These are phyloP conservation scores for Lepidotrigona ventralis DNA, from an alignment of 1,140 invertebrate genomes.

Conservation along the genomic window DNA sequence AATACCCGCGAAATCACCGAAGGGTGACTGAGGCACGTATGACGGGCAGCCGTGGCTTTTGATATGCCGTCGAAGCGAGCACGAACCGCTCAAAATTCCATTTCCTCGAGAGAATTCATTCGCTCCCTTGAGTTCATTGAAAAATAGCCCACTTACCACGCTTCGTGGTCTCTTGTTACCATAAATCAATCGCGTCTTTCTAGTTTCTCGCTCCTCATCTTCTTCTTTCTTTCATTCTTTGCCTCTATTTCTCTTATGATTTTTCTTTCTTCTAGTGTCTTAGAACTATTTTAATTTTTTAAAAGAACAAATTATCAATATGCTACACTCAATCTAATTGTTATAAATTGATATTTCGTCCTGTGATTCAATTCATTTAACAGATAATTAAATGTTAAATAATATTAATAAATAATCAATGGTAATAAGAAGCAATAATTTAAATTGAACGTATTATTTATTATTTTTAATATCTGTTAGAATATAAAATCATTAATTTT, in stretches of 20 bases:
- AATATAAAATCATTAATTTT: too few species aligned
- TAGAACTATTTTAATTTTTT: background rate
- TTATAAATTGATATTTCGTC: too few species aligned
- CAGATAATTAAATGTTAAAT: too few species aligned
- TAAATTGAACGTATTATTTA: too few species aligned
- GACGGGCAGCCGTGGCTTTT: constrained; percentile 64
- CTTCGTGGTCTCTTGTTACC: constrained; percentile 57
- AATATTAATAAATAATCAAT: too few species aligned
- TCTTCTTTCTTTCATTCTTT: background rate
- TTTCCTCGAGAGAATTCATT: constrained; percentile 63
- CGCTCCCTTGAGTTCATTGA: constrained; percentile 46
- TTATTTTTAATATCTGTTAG: too few species aligned
- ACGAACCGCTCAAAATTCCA: constrained; percentile 67
- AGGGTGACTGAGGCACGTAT: constrained; percentile 75
- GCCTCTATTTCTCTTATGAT: constrained; percentile 11
- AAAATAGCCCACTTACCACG: constrained; percentile 62
- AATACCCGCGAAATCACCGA: constrained; percentile 72
- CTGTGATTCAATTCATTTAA: too few species aligned
- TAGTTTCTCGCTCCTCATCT: constrained; percentile 20
- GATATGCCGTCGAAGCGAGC: constrained; percentile 52
- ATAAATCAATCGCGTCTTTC: constrained; percentile 62
- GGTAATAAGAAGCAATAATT: too few species aligned
- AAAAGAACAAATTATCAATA: background rate
- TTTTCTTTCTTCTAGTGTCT: constrained; percentile 24
- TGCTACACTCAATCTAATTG: background rate